A percentile compares a stretch with the other conserved stretches of the same genome.
These are phyloP conservation scores for Drepana falcataria DNA, from an alignment of 2,888 invertebrate genomes.

Conservation along the genomic window DNA sequence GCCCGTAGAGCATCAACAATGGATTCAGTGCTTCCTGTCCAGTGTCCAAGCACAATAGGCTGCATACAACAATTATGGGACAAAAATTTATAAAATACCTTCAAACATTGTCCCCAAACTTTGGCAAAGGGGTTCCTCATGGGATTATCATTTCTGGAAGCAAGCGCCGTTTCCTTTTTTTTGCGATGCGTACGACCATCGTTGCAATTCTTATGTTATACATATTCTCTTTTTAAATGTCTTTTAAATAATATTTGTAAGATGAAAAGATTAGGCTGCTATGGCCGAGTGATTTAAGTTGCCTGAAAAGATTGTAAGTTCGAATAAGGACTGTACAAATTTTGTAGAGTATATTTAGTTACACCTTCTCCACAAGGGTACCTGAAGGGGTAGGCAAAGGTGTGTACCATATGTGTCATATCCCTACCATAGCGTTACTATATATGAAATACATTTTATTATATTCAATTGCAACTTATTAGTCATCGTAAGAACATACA, in stretches of 20 bases:
- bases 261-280: slow-evolving; percentile 12
- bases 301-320: no score
- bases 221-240: slow-evolving; percentile 19
- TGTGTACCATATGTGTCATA: no score
- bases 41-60: slow-evolving; percentile 54
- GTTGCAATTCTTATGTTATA: slow-evolving; percentile 23
- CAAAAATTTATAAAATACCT: slow-evolving; percentile 30
- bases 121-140: slow-evolving; percentile 48
- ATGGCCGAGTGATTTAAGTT: no score
- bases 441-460: no score
- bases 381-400: no score
- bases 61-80: slow-evolving; percentile 50
- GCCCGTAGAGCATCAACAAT: slow-evolving; percentile 54
- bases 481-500: no score
- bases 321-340: no score
- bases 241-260: slow-evolving; percentile 16
- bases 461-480: no score
- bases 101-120: slow-evolving; percentile 24
- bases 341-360: no score
- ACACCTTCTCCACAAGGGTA: no score
- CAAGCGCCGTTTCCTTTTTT: slow-evolving; percentile 56
- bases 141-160: slow-evolving; percentile 57
- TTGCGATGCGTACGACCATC: slow-evolving; percentile 17
- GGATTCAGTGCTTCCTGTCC: slow-evolving; percentile 63
- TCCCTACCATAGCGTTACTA: no score